A percentile compares a stretch with the other conserved stretches of the same genome.
phyloP scores from a whole-genome alignment of 2,888 invertebrate species.

The Microchrysa polita region DNA sequence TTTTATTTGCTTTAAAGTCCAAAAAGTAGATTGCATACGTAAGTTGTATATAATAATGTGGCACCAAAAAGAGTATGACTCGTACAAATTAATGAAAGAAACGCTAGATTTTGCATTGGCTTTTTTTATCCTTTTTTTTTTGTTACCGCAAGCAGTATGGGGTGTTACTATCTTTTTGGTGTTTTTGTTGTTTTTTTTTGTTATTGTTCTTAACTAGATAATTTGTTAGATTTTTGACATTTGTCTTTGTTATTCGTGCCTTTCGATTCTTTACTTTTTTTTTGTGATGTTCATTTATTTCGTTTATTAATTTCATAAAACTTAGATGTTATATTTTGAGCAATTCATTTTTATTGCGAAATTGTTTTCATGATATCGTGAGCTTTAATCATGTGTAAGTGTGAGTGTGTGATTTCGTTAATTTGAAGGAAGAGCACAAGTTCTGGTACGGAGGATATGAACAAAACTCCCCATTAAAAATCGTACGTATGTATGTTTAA shows the following conservation, averaged over 20 bases:
- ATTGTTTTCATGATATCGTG: constrained; percentile 1
- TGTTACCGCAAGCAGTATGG: constrained; percentile 40
- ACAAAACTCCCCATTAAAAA: too few relatives aligned
- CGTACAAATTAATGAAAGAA: neutral
- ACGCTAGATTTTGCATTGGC: neutral
- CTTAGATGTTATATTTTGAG: constrained; percentile 34
- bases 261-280: constrained; percentile 13
- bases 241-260: constrained; percentile 31
- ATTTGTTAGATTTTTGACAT: constrained; percentile 19
- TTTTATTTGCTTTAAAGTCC: constrained; percentile 32
- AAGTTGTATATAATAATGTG: too few relatives aligned
- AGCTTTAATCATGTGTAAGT: neutral
- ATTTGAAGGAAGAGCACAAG: constrained; percentile 26
- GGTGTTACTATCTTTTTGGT: constrained; percentile 39
- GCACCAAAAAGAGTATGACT: constrained; percentile 12
- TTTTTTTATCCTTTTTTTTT: constrained; percentile 13
- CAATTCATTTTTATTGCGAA: constrained; percentile 33
- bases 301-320: neutral
- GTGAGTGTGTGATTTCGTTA: neutral
- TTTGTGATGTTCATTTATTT: neutral
- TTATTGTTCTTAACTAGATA: constrained; percentile 39
- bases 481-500: neutral
- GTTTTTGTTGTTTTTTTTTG: constrained; percentile 27
- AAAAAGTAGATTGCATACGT: constrained; percentile 22
- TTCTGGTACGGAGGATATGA: neutral